Evolutionary conservation across 2,113 vertebrate species (phyloP).

Genomic region (Emydura subglobosa): DNA sequence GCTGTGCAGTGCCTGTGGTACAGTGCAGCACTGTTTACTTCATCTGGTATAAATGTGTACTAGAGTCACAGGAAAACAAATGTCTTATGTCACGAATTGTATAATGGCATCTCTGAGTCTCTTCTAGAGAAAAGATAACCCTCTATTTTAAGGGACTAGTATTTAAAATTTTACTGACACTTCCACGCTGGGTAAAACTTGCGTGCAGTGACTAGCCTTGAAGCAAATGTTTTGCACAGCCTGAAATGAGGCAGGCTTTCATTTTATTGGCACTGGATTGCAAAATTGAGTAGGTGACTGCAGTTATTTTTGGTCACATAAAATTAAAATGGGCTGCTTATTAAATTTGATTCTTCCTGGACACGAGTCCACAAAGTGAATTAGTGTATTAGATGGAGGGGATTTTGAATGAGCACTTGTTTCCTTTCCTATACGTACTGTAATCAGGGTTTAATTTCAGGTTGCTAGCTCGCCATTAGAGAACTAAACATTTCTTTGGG

Average conservation of each 20-base stretch:
- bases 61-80: not conserved
- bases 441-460: not conserved
- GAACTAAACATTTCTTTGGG: not conserved
- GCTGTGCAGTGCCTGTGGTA: too few species aligned
- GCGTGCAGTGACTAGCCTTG: fast-evolving
- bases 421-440: not conserved
- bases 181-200: not conserved
- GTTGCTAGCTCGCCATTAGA: not conserved
- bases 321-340: not conserved
- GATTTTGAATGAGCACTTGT: not conserved
- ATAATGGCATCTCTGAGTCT: too few species aligned
- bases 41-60: not conserved
- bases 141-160: not conserved
- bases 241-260: not conserved
- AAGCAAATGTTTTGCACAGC: not conserved
- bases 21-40: too few species aligned
- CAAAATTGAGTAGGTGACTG: not conserved
- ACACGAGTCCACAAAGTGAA: not conserved
- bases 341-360: fast-evolving
- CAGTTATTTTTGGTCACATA: not conserved
- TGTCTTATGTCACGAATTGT: too few species aligned
- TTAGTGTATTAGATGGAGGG: not conserved
- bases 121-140: too few species aligned
- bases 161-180: not conserved
- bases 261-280: not conserved